Percentiles rank a stretch among this genome's conserved stretches.
Conservation (phyloP, 1,140 invertebrate genomes). For the Drosophila willistoni region DNA sequence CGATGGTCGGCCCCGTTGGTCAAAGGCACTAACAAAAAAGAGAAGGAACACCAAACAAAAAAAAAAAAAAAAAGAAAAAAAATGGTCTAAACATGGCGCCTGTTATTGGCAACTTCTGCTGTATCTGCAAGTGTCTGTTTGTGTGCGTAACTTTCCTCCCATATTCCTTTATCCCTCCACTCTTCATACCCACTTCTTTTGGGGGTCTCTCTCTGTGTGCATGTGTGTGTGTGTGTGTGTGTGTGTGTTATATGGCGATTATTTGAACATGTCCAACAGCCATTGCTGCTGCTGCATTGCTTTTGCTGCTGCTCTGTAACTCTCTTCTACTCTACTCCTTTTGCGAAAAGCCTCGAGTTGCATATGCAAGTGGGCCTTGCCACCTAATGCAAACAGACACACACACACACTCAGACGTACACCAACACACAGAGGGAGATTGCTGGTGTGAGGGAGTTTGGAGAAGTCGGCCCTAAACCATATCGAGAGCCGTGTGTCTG, state of each 20-base stretch:
- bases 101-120: conserved; percentile 74
- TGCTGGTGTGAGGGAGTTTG: not conserved
- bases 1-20: conserved; percentile 41
- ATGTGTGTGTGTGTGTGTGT: conserved; percentile 22
- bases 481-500: conserved; percentile 76
- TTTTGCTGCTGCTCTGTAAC: conserved; percentile 35
- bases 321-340: conserved; percentile 44
- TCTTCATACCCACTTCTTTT: not conserved
- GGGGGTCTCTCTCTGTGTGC: conserved; percentile 15
- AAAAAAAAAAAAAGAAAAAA: too few species aligned
- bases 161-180: not conserved
- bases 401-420: conserved; percentile 7
- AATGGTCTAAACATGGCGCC: conserved; percentile 67
- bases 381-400: conserved; percentile 68
- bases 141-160: conserved; percentile 23
- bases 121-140: conserved; percentile 41
- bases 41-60: not conserved
- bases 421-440: conserved; percentile 17
- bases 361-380: conserved; percentile 60
- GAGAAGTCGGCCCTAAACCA: conserved; percentile 51
- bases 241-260: conserved; percentile 33
- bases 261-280: conserved; percentile 77
- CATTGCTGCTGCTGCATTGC: conserved; percentile 43
- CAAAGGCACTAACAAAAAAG: conserved; percentile 47
- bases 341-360: conserved; percentile 74